Percentiles rank a stretch among this genome's conserved stretches.
phyloP scores from a whole-genome alignment of 2,113 vertebrate genomes.

The Ceyx melanurus region DNA sequence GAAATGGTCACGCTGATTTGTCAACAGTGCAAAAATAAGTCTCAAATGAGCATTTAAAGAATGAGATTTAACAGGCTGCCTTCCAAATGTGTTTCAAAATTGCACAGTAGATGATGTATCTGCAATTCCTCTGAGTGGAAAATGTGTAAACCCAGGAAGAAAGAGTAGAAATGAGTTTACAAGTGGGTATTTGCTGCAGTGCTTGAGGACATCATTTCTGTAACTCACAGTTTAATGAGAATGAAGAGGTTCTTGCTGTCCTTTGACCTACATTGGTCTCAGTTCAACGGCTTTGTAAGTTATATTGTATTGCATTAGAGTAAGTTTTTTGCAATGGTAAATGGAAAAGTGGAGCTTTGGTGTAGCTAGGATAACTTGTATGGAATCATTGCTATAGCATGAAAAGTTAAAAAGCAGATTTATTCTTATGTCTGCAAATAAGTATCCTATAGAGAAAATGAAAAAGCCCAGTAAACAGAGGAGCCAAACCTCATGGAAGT shows the following conservation, averaged over 20 bases:
- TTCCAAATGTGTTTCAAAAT: not conserved
- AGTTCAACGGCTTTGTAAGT: not conserved
- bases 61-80: not conserved
- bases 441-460: not conserved
- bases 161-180: not conserved
- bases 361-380: fast-evolving
- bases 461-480: not conserved
- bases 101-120: not conserved
- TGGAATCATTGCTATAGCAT: not conserved
- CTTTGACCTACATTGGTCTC: not conserved
- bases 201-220: not conserved
- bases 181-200: not conserved
- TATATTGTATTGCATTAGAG: not conserved
- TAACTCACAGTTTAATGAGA: not conserved
- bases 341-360: not conserved
- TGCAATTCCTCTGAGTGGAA: not conserved
- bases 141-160: not conserved
- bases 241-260: not conserved
- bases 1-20: not conserved
- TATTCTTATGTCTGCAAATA: not conserved
- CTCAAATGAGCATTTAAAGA: not conserved
- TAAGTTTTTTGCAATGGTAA: fast-evolving
- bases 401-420: not conserved
- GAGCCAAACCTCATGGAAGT: not conserved
- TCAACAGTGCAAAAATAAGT: not conserved